phyloP scores from a whole-genome alignment of 2,797 vertebrate species.

The Arctocebus calabarensis region DNA sequence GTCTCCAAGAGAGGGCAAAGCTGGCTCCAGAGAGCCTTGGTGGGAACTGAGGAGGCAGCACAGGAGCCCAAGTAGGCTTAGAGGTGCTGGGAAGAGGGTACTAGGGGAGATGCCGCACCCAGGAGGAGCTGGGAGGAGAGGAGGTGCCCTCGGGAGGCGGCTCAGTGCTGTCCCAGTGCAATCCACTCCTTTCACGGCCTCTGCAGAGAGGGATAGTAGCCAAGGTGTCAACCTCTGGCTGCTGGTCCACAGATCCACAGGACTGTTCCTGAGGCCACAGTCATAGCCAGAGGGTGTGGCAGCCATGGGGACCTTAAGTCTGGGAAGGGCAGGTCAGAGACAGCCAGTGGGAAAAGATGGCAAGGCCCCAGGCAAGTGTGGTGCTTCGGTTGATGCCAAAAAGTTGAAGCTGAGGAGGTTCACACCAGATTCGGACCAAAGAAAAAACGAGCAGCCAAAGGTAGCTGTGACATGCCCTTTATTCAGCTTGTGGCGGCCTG shows the following conservation, averaged over 20 bases:
- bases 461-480: too few species aligned
- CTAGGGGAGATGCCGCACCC: constrained; percentile 69
- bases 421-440: too few species aligned
- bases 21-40: constrained; percentile 67
- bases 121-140: constrained; percentile 15
- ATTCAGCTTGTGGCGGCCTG: too few species aligned
- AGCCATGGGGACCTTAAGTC: not conserved
- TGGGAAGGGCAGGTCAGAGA: not conserved
- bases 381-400: too few species aligned
- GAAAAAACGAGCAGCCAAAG: too few species aligned
- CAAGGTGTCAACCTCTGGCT: not conserved
- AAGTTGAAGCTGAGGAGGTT: too few species aligned
- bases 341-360: not conserved
- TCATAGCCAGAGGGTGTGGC: not conserved
- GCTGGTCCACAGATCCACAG: not conserved
- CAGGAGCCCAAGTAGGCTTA: constrained; percentile 76
- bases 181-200: not conserved
- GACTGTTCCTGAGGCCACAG: not conserved
- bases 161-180: not conserved
- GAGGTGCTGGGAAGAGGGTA: constrained; percentile 80
- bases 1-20: not conserved
- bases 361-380: not conserved
- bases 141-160: not conserved
- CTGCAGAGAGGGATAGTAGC: not conserved
- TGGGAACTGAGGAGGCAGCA: constrained; percentile 59